These are phyloP conservation scores for Noctua pronuba DNA, from an alignment of 2,888 invertebrate species.

Conservation along the genomic window DNA sequence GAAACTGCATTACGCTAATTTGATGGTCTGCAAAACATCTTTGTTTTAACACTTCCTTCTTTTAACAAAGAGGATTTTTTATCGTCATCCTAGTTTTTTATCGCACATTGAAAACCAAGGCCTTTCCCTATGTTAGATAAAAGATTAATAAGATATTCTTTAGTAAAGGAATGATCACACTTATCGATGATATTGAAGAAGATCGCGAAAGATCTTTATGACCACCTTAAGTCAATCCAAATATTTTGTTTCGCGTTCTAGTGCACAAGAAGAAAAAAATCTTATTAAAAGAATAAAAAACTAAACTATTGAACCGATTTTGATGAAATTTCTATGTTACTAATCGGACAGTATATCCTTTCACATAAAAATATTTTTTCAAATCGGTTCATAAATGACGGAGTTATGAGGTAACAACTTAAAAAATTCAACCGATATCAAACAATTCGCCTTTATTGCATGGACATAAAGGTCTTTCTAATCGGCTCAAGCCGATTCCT, in stretches of 20 bases:
- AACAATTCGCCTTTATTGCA: background rate
- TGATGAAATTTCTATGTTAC: too few relatives aligned
- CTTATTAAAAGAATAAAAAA: too few relatives aligned
- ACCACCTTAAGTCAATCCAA: background rate
- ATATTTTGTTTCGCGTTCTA: background rate
- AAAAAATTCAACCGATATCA: background rate
- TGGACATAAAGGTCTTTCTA: background rate
- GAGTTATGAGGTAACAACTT: too few relatives aligned
- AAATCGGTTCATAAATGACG: too few relatives aligned
- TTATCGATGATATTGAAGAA: background rate
- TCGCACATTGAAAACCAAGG: conserved; percentile 36
- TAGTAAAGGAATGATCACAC: background rate
- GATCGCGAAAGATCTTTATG: background rate
- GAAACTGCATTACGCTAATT: conserved; percentile 55
- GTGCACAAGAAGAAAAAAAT: too few relatives aligned
- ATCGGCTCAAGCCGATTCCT: background rate
- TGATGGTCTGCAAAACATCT: conserved; percentile 11
- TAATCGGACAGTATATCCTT: background rate
- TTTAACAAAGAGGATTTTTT: conserved; percentile 29
- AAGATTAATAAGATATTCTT: conserved; percentile 4
- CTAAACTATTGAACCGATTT: too few relatives aligned
- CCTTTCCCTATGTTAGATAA: conserved; percentile 25
- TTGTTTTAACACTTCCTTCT: conserved; percentile 48
- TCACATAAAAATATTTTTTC: too few relatives aligned
- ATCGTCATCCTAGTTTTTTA: conserved; percentile 7